These are phyloP conservation scores for Murina feae DNA, from an alignment of 2,113 vertebrate species.

Conservation along the genomic window DNA sequence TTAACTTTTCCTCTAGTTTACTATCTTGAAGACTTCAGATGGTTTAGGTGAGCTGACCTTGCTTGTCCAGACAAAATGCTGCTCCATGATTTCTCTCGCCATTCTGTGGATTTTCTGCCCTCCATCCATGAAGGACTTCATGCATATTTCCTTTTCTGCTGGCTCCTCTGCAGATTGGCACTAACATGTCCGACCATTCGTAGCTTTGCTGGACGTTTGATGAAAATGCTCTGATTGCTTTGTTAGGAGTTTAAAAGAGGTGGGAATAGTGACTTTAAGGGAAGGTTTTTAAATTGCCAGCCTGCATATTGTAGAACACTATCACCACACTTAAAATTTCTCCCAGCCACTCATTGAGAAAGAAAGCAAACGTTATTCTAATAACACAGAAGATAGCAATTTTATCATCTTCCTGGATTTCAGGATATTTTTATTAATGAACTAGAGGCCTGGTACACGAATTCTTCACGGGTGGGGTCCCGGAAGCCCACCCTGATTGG, in stretches of 20 bases:
- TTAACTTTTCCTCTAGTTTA: not conserved
- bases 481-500: too few species aligned
- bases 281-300: not conserved
- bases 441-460: too few species aligned
- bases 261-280: not conserved
- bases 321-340: not conserved
- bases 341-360: not conserved
- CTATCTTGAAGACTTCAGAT: not conserved
- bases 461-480: too few species aligned
- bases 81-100: not conserved
- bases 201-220: not conserved
- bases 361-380: not conserved
- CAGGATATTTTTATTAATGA: not conserved
- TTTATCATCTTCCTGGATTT: not conserved
- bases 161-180: not conserved
- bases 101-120: not conserved
- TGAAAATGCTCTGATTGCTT: conserved; percentile 20
- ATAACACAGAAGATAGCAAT: not conserved
- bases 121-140: not conserved
- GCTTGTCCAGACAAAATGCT: not conserved
- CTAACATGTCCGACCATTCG: not conserved
- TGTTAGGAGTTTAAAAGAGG: not conserved
- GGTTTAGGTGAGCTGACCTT: not conserved
- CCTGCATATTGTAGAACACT: not conserved
- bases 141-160: not conserved